A percentile compares a stretch with the other conserved stretches of the same genome.
These are phyloP conservation scores for Oxyura jamaicensis DNA, from an alignment of 2,113 vertebrate species.

Conservation along the genomic window DNA sequence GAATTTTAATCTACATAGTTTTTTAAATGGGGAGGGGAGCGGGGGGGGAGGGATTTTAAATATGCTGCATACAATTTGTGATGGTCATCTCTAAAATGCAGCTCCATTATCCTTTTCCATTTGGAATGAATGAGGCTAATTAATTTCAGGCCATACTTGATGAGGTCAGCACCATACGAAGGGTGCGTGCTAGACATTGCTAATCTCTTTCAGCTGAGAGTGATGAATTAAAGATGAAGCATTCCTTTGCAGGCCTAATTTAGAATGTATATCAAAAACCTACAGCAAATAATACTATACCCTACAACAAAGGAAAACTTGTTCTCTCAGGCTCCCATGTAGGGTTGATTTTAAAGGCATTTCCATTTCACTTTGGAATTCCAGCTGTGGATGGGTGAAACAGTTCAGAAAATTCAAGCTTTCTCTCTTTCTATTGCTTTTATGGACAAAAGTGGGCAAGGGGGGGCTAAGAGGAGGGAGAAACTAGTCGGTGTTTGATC, in stretches of 20 bases:
- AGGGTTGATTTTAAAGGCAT: conserved; percentile 79
- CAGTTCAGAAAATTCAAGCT: conserved; percentile 76
- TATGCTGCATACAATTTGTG: conserved; percentile 80
- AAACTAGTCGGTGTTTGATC: conserved; percentile 69
- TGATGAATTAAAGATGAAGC: conserved; percentile 88
- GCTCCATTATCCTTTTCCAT: conserved; percentile 83
- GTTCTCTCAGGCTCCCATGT: conserved; percentile 78
- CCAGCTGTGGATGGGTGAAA: conserved; percentile 76
- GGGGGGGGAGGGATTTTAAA: conserved; percentile 69
- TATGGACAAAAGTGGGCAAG: conserved; percentile 69
- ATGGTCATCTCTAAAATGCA: conserved; percentile 84
- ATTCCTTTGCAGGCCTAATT: conserved; percentile 85
- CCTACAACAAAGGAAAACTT: conserved; percentile 84
- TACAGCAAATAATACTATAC: conserved; percentile 83
- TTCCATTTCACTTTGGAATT: conserved; percentile 74
- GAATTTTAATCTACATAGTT: conserved; percentile 77
- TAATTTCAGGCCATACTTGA: conserved; percentile 88
- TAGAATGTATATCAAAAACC: conserved; percentile 86
- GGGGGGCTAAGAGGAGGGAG: conserved; percentile 31
- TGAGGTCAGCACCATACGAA: conserved; percentile 85
- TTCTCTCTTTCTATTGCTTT: conserved; percentile 68
- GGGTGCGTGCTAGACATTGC: conserved; percentile 84
- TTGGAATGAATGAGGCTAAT: conserved; percentile 87
- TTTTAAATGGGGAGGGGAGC: conserved; percentile 48
- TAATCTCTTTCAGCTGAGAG: conserved; percentile 88